Evolutionary conservation across 2,888 invertebrate genomes (phyloP).

Genomic region (Drosophila antonietae): DNA sequence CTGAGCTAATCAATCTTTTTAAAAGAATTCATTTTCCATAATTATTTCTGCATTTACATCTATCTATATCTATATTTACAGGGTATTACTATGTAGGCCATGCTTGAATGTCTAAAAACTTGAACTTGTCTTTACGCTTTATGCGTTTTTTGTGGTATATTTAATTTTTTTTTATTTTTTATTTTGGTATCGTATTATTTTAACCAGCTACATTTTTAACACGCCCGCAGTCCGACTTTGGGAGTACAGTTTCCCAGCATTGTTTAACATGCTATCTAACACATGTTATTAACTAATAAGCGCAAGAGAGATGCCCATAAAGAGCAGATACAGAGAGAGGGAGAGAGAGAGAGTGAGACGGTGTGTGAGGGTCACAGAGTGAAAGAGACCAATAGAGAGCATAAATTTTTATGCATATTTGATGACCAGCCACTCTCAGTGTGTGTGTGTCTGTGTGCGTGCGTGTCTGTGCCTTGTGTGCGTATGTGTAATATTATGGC

Average conservation of each 20-base stretch:
- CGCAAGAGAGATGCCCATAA: not conserved
- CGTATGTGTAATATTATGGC: not conserved
- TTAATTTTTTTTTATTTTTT: not conserved
- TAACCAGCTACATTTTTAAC: constrained; percentile 51
- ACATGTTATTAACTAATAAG: constrained; percentile 29
- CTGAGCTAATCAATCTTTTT: not conserved
- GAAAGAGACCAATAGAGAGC: not conserved
- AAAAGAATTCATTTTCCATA: not conserved
- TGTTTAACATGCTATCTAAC: constrained; percentile 51
- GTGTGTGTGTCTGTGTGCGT: not conserved
- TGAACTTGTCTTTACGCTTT: constrained; percentile 1
- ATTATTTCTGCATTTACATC: not conserved
- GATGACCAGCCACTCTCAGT: constrained; percentile 21
- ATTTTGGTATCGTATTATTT: constrained; percentile 15
- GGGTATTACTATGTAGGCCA: not conserved
- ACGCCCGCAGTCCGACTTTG: constrained; percentile 38
- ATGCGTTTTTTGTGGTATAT: not conserved
- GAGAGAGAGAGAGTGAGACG: not conserved
- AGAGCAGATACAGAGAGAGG: not conserved
- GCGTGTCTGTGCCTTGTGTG: not conserved
- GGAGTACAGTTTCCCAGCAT: constrained; percentile 36
- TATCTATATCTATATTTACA: not conserved
- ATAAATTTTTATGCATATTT: constrained; percentile 51
- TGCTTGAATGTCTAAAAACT: too few relatives aligned
- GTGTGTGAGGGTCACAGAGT: not conserved